Evolutionary conservation across 2,113 vertebrate genomes (phyloP).

Genomic region (Pantherophis guttatus): DNA sequence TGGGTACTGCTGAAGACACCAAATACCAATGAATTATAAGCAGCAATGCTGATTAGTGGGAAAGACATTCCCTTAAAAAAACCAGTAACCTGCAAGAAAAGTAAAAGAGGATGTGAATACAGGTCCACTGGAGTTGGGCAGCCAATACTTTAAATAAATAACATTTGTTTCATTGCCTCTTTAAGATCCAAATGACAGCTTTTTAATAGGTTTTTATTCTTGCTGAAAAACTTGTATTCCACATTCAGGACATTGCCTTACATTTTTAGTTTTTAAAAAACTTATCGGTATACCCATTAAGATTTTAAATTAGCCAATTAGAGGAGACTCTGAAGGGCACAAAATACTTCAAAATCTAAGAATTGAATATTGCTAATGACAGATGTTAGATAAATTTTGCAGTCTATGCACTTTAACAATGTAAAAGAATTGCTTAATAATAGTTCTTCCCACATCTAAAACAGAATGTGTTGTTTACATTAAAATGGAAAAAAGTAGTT

Average conservation of each 20-base stretch:
- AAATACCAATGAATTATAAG: constrained; percentile 92
- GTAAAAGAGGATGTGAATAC: constrained; percentile 22
- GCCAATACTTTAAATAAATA: background rate
- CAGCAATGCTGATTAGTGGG: constrained; percentile 84
- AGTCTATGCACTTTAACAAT: background rate
- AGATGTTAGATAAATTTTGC: constrained; percentile 2
- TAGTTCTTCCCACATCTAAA: background rate
- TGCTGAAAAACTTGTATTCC: background rate
- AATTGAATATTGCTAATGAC: background rate
- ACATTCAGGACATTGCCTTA: background rate
- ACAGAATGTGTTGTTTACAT: background rate
- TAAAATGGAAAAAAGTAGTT: background rate
- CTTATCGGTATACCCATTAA: background rate
- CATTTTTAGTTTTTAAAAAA: background rate
- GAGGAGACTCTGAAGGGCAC: background rate
- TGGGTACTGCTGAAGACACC: constrained; percentile 89
- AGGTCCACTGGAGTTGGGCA: background rate
- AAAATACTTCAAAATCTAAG: background rate
- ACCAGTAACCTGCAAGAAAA: constrained; percentile 72
- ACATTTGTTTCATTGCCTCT: background rate
- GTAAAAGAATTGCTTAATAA: background rate
- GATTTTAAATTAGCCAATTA: background rate
- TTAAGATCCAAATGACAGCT: background rate
- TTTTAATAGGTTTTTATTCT: background rate
- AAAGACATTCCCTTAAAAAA: constrained; percentile 99